Base-by-base conservation (phyloP, 2,113 vertebrate genomes). In the Chionomys nivalis region DNA sequence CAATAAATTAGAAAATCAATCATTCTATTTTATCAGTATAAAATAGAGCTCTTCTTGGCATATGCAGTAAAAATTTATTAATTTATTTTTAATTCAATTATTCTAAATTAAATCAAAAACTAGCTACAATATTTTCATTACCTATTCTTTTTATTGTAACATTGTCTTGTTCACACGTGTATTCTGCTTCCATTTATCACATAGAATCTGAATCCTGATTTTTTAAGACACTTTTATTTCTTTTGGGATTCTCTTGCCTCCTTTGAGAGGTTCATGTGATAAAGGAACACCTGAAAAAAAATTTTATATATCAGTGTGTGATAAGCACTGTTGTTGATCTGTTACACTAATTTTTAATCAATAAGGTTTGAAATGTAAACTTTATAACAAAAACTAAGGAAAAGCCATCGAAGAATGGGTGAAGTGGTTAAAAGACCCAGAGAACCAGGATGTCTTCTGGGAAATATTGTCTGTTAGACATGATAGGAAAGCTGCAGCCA, bases 1-100 rank as follows among this genome's bases (percentile, higher is more conserved):
- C 61, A 92, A 81, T 93, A 94, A 63, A 89, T 93, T 93, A 94
- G 66, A 92, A 76, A 95, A 95, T 94, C 31, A 95, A 93, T 94
- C 95, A 96, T 97, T 96, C 79, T 96, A 0, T 87, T 88, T 92
- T 82, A 91, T 52, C 76, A 85, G 61, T 90, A 36, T 63, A 61
- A 94, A 75, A 93, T 78, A 81, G 36, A 10, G 49, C 87, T 94
- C 85, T 87, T 93, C 63, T 93, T 96, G 89, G 82, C 5, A n/a
- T 14, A 86, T 63, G 10, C 39, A 76, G 9, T 75, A 73, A 42
- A 75, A 23, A 75, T 42, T 12, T 33, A 31, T 24, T 75, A 24
- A 89, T 93, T 89, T 55, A 58, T 91, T 72, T 72, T 72, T n/a
- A 72, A n/a, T 72, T 72, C 9, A 72, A 72, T 72, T n/a, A n/a